A percentile compares a stretch with the other conserved stretches of the same genome.
phyloP scores from a whole-genome alignment of 2,888 invertebrate species.

The Deilephila porcellus region DNA sequence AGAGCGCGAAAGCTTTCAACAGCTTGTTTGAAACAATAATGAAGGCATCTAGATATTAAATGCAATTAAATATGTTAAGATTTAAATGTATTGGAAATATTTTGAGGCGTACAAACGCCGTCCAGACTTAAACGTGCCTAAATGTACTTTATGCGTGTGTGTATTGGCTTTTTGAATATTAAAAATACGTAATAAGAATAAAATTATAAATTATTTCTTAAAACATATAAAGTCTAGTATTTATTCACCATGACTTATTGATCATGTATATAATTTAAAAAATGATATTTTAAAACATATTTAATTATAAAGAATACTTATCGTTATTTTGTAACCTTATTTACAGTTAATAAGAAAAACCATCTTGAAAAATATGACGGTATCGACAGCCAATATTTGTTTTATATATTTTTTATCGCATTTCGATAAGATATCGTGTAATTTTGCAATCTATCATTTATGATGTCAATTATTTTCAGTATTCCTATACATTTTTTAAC shows the following conservation, averaged over 20 bases:
- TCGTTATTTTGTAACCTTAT: background rate
- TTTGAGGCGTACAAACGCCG: background rate
- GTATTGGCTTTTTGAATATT: background rate
- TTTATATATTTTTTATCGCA: background rate
- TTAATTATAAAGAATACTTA: background rate
- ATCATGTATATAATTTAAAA: too few species aligned
- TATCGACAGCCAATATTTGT: background rate
- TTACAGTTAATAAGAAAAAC: background rate
- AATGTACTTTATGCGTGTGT: constrained; percentile 13
- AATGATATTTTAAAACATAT: too few species aligned
- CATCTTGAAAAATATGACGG: background rate
- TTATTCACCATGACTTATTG: too few species aligned
- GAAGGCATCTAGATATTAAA: background rate
- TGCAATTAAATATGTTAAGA: background rate
- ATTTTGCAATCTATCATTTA: background rate
- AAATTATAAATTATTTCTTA: background rate
- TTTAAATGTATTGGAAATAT: too few species aligned
- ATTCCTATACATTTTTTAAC: background rate
- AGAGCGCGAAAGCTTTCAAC: background rate
- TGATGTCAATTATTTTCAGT: constrained; percentile 1
- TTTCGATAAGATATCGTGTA: constrained; percentile 4
- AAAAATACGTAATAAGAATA: constrained; percentile 5
- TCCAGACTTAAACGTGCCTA: constrained; percentile 7
- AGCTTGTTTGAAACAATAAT: too few species aligned
- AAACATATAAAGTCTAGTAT: background rate